Percentiles rank a stretch among this genome's conserved stretches.
Evolutionary conservation across 2,797 vertebrate species (phyloP).

Genomic region (Bradypodion pumilum): DNA sequence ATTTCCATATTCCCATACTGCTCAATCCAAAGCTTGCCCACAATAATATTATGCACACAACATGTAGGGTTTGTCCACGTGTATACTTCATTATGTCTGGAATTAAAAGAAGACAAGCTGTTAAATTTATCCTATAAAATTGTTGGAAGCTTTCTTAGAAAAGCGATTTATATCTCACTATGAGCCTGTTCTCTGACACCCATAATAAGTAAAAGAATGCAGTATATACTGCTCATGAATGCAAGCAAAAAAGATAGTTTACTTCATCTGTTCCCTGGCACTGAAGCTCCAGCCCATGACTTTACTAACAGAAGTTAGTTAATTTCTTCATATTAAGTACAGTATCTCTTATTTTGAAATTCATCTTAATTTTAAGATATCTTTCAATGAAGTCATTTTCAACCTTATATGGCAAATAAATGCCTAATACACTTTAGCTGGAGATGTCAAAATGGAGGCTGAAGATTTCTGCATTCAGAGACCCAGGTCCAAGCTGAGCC

Average conservation of each 20-base stretch:
- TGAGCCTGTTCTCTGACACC: not conserved
- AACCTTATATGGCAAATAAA: not conserved
- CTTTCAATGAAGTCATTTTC: not conserved
- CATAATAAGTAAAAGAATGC: not conserved
- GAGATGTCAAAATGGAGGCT: not conserved
- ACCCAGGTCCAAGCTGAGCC: not conserved
- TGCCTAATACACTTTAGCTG: not conserved
- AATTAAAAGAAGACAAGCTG: conserved; percentile 22
- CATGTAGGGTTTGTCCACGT: conserved; percentile 98
- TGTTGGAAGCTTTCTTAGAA: not conserved
- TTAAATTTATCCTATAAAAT: not conserved
- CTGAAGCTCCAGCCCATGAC: not conserved
- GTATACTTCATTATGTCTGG: conserved; percentile 92
- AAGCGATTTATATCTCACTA: not conserved
- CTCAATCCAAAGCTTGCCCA: conserved; percentile 98
- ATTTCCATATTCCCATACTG: conserved; percentile 97
- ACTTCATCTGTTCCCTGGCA: conserved; percentile 28
- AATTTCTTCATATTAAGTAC: not conserved
- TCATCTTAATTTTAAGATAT: not conserved
- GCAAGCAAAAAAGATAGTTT: not conserved
- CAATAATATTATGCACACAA: conserved; percentile 97
- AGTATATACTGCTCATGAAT: not conserved
- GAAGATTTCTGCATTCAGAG: not conserved
- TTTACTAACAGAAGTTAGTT: conserved; percentile 5
- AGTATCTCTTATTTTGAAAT: not conserved